These are phyloP conservation scores for Porphyrio hochstetteri DNA, from an alignment of 2,113 vertebrate genomes.

Conservation along the genomic window DNA sequence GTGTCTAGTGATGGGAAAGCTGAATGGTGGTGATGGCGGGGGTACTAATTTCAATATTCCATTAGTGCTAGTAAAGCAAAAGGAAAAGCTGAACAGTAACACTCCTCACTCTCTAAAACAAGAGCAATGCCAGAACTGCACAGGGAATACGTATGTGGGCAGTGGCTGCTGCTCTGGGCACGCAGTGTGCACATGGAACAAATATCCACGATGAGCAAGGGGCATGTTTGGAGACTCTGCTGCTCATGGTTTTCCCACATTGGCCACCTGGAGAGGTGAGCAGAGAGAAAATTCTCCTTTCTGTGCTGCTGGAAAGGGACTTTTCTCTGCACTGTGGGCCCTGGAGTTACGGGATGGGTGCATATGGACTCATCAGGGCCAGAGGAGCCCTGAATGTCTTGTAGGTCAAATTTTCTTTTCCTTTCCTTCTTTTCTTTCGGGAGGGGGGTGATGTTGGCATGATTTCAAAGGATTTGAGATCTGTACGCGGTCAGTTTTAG, in stretches of 20 bases:
- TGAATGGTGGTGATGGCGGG: background rate
- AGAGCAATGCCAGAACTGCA: background rate
- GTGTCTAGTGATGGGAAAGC: background rate
- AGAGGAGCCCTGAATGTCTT: rapidly evolving
- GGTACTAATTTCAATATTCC: background rate
- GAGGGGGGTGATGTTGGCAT: too few species aligned
- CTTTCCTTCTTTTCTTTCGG: too few species aligned
- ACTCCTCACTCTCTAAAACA: rapidly evolving
- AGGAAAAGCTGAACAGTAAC: background rate
- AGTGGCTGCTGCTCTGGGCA: background rate
- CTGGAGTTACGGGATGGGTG: background rate
- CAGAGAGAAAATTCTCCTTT: background rate
- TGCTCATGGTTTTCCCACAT: background rate
- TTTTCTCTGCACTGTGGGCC: rapidly evolving
- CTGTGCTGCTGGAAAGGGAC: background rate
- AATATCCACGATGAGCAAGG: background rate
- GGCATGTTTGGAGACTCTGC: background rate
- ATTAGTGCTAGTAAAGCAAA: background rate
- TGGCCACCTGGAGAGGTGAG: background rate
- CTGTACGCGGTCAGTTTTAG: rapidly evolving
- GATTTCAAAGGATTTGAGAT: background rate
- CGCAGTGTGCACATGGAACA: background rate
- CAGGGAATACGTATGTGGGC: background rate
- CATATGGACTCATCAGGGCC: too few species aligned
- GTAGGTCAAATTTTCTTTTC: background rate